These are phyloP conservation scores for Oreochromis mossambicus DNA, from an alignment of 2,797 vertebrate species.

Conservation along the genomic window DNA sequence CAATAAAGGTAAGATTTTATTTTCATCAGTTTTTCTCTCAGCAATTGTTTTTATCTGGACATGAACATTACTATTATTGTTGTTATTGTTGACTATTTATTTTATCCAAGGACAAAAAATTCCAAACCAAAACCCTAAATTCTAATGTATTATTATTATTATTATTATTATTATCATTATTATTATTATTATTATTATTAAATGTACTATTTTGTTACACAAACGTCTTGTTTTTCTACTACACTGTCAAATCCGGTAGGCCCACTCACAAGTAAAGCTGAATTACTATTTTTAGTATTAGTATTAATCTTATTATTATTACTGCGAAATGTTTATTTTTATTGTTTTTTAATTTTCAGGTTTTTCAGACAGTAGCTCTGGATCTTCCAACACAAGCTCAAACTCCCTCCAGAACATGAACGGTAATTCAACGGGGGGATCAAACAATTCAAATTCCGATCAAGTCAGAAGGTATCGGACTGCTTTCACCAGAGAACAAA, in stretches of 20 bases:
- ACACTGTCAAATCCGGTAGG: not conserved
- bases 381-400: conserved; percentile 81
- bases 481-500: conserved; percentile 85
- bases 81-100: not conserved
- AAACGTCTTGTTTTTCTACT: not conserved
- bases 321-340: not conserved
- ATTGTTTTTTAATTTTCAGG: conserved; percentile 66
- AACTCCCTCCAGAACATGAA: conserved; percentile 83
- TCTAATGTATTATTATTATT: not conserved
- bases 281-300: not conserved
- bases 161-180: not conserved
- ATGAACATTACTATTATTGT: not conserved
- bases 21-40: not conserved
- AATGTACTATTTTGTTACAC: not conserved
- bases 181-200: not conserved
- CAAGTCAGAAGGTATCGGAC: conserved; percentile 89
- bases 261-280: not conserved
- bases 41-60: not conserved
- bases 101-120: not conserved
- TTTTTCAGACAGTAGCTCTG: conserved; percentile 87
- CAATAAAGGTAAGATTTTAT: conserved; percentile 86
- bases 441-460: conserved; percentile 83
- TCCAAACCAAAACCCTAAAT: not conserved
- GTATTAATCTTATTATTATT: not conserved
- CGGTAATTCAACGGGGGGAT: conserved; percentile 80